A percentile compares a stretch with the other conserved stretches of the same genome.
Evolutionary conservation across 2,888 invertebrate species (phyloP).

Genomic region (Heliconius erato): DNA sequence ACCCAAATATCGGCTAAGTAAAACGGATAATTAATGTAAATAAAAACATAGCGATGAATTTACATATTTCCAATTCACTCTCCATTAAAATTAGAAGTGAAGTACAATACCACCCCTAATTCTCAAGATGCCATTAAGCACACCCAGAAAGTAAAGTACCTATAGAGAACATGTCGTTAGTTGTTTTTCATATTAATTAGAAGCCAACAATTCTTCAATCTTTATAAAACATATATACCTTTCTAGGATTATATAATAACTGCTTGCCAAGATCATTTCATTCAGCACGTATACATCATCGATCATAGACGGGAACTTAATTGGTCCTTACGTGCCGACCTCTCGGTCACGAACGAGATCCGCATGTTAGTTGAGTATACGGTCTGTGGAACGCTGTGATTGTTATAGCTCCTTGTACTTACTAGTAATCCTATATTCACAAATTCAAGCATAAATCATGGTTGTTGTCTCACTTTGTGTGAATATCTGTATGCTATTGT

Average conservation of each 20-base stretch:
- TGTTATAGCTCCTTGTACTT: constrained; percentile 21
- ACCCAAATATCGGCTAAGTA: too few species aligned
- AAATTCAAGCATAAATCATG: background rate
- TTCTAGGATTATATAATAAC: background rate
- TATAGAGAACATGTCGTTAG: background rate
- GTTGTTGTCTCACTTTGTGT: background rate
- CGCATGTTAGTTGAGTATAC: constrained; percentile 29
- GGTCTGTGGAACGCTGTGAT: constrained; percentile 15
- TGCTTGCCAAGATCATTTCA: constrained; percentile 27
- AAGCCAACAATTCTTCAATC: background rate
- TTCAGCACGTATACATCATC: constrained; percentile 29
- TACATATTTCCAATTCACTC: too few species aligned
- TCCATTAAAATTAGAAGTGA: too few species aligned
- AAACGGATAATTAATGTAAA: too few species aligned
- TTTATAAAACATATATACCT: background rate
- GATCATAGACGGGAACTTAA: constrained; percentile 33
- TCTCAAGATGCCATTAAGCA: too few species aligned
- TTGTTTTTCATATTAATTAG: background rate
- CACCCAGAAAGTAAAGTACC: too few species aligned
- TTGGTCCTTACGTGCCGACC: constrained; percentile 32
- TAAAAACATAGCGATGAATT: too few species aligned
- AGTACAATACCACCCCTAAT: too few species aligned
- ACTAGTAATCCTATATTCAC: constrained; percentile 4
- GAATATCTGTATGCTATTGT: background rate
- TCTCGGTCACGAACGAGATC: constrained; percentile 30